These are phyloP conservation scores for Natrix natrix DNA, from an alignment of 2,797 vertebrate genomes.

Conservation along the genomic window DNA sequence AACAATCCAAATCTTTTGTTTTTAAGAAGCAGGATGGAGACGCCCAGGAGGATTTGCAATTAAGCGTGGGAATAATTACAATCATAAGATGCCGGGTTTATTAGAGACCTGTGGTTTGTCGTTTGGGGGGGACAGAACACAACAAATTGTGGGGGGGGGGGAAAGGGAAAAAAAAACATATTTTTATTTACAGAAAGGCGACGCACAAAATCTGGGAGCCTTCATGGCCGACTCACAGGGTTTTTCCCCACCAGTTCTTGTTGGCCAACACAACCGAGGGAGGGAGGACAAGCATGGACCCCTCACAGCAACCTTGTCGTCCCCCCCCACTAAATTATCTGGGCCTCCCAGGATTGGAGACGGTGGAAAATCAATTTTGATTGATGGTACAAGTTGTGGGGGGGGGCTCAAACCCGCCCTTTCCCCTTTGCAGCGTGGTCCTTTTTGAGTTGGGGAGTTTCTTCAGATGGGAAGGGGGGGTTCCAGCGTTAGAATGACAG, in stretches of 20 bases:
- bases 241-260: background rate
- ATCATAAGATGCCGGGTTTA: background rate
- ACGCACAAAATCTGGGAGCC: background rate
- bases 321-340: background rate
- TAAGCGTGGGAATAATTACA: constrained; percentile 25
- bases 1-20: constrained; percentile 71
- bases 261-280: background rate
- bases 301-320: background rate
- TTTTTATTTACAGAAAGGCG: constrained; percentile 44
- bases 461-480: no score
- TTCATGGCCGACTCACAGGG: background rate
- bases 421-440: no score
- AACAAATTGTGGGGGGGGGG: background rate
- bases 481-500: no score
- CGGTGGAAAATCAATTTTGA: background rate
- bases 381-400: background rate
- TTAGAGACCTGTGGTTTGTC: background rate
- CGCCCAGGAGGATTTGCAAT: constrained; percentile 61
- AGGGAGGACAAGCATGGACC: rapidly evolving
- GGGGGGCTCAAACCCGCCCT: no score
- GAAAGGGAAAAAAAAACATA: background rate
- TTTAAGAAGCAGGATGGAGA: constrained; percentile 74
- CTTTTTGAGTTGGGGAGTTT: no score
- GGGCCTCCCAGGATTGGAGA: background rate
- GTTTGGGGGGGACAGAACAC: no score